phyloP scores from a whole-genome alignment of 2,888 invertebrate species.

The Microctonus hyperodae region DNA sequence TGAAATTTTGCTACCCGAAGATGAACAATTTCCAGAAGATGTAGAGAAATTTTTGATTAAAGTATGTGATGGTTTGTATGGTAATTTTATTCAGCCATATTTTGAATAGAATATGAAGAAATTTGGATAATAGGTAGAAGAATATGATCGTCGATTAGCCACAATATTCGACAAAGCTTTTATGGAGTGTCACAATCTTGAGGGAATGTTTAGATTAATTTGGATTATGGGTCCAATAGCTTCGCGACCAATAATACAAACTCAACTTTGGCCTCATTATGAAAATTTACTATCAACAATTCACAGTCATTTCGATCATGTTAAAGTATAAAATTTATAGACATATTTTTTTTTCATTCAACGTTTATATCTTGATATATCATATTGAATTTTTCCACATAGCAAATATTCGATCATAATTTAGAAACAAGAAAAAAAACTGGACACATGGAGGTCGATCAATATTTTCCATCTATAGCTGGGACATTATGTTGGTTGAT shows the following conservation, averaged over 20 bases:
- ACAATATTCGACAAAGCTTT: constrained; percentile 82
- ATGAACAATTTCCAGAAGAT: constrained; percentile 72
- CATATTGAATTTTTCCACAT: neutral
- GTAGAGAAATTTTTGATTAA: constrained; percentile 70
- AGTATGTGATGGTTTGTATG: constrained; percentile 46
- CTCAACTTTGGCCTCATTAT: constrained; percentile 75
- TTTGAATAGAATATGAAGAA: neutral
- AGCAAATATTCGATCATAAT: constrained; percentile 50
- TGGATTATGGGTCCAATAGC: constrained; percentile 78
- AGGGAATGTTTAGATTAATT: constrained; percentile 71
- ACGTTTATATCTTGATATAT: constrained; percentile 21
- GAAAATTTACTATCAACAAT: constrained; percentile 71
- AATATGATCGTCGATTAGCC: constrained; percentile 80
- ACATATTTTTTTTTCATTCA: neutral
- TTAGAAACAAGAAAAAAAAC: constrained; percentile 35
- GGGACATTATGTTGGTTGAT: constrained; percentile 77
- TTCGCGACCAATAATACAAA: constrained; percentile 76
- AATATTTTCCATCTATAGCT: constrained; percentile 78
- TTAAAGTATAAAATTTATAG: constrained; percentile 65
- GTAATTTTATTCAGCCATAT: neutral
- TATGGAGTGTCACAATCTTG: constrained; percentile 78
- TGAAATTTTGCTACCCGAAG: constrained; percentile 78
- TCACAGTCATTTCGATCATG: constrained; percentile 70
- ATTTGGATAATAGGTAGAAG: constrained; percentile 63
- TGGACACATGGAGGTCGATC: constrained; percentile 65